Conservation (phyloP, 2,113 vertebrate genomes). For the Lucifuga dentata region DNA sequence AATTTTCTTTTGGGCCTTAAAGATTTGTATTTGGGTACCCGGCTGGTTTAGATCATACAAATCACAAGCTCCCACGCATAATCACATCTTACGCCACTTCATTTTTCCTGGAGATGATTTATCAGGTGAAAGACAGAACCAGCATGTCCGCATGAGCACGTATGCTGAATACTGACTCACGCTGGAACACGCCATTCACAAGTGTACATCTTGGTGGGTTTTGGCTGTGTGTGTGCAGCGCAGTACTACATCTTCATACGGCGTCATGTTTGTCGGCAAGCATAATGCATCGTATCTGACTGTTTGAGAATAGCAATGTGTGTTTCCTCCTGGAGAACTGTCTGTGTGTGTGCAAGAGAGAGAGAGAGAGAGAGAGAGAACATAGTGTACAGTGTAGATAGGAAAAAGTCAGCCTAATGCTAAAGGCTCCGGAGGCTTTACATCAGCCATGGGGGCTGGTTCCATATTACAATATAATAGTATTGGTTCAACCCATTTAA, state of each 20-base stretch:
- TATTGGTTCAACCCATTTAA: slow-evolving; percentile 59
- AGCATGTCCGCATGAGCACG: slow-evolving; percentile 7
- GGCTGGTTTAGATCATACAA: neutral
- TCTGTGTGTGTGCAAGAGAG: neutral
- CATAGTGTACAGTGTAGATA: slow-evolving; percentile 1
- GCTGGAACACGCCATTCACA: slow-evolving; percentile 28
- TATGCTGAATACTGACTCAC: slow-evolving; percentile 31
- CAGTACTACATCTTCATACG: slow-evolving; percentile 7
- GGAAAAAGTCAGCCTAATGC: slow-evolving; percentile 1
- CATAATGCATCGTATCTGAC: slow-evolving; percentile 22
- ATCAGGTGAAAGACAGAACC: slow-evolving; percentile 33
- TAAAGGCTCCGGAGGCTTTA: slow-evolving; percentile 11
- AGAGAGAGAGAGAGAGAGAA: neutral
- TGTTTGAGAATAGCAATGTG: slow-evolving; percentile 20
- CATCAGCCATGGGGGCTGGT: slow-evolving; percentile 37
- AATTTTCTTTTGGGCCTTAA: too few species aligned
- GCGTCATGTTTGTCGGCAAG: slow-evolving; percentile 17
- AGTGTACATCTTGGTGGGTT: neutral
- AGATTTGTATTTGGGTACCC: too few species aligned
- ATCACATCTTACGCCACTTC: slow-evolving; percentile 2
- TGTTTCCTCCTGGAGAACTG: slow-evolving; percentile 12
- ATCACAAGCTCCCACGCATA: neutral
- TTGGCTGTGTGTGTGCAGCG: neutral
- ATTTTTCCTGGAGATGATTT: slow-evolving; percentile 29
- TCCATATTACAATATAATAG: slow-evolving; percentile 48